Percentiles rank a stretch among this genome's conserved stretches.
These are phyloP conservation scores for Hoplodrina blanda DNA, from an alignment of 2,888 invertebrate genomes.

Conservation along the genomic window DNA sequence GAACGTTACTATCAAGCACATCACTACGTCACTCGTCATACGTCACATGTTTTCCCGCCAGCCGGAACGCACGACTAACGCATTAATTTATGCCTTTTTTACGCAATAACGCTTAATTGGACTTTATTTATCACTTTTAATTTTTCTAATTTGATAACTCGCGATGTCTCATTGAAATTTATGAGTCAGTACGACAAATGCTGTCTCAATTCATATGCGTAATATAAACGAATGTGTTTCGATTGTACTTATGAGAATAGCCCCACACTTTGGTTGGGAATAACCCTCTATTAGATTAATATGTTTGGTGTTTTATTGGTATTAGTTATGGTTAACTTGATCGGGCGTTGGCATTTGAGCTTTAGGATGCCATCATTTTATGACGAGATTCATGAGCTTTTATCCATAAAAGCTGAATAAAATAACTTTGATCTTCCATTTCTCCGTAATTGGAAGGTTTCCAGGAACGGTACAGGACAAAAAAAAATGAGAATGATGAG, in stretches of 20 bases:
- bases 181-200: conserved; percentile 74
- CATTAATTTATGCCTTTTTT: conserved; percentile 90
- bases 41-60: conserved; percentile 66
- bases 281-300: conserved; percentile 61
- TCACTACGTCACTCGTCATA: conserved; percentile 73
- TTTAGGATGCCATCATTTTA: neutral
- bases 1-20: conserved; percentile 52
- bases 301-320: conserved; percentile 57
- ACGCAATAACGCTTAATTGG: conserved; percentile 90
- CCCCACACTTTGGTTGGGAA: conserved; percentile 52
- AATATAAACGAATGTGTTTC: conserved; percentile 85
- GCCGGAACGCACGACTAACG: conserved; percentile 67
- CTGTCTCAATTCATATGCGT: conserved; percentile 86
- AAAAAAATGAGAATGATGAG: too few relatives aligned
- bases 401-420: neutral
- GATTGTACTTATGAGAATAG: conserved; percentile 71
- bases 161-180: conserved; percentile 85
- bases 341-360: conserved; percentile 10
- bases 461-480: too few relatives aligned
- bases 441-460: too few relatives aligned
- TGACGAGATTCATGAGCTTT: neutral
- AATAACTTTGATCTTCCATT: too few relatives aligned
- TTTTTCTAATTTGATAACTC: conserved; percentile 90
- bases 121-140: conserved; percentile 90
- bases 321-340: conserved; percentile 51